These are phyloP conservation scores for Lagodon rhomboides DNA, from an alignment of 2,797 vertebrate species.

Conservation along the genomic window DNA sequence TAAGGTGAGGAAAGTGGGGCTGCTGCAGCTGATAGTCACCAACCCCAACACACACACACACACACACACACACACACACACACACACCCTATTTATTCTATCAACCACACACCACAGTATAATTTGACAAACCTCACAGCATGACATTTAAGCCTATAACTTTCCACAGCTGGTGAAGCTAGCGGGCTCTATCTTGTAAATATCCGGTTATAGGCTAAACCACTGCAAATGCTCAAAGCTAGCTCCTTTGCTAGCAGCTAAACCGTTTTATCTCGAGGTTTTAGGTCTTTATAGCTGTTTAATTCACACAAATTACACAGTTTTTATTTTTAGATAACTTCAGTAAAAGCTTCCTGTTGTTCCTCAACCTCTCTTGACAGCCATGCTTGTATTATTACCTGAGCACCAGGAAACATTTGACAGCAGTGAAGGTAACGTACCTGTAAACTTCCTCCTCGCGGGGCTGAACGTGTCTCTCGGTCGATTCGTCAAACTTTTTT, in stretches of 20 bases:
- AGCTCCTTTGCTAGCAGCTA: neutral
- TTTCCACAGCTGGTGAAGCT: neutral
- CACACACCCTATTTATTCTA: too few relatives aligned
- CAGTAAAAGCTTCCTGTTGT: neutral
- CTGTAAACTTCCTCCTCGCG: slow-evolving; percentile 32
- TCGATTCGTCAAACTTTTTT: neutral
- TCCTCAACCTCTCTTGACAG: neutral
- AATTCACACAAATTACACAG: fast-evolving
- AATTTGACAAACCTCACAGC: too few relatives aligned
- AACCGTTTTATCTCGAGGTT: too few relatives aligned
- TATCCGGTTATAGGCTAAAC: neutral
- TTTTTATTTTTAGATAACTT: neutral
- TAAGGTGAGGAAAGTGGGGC: slow-evolving; percentile 67
- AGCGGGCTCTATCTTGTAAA: neutral
- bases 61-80: neutral
- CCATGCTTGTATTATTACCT: slow-evolving; percentile 2
- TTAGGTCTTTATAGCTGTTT: too few relatives aligned
- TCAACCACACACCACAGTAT: neutral
- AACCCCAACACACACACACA: neutral
- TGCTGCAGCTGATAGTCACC: slow-evolving; percentile 43
- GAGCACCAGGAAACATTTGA: slow-evolving; percentile 5
- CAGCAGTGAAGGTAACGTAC: slow-evolving; percentile 36
- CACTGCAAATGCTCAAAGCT: neutral
- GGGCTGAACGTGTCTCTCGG: neutral
- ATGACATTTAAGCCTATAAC: too few relatives aligned